These are phyloP conservation scores for Lasioglossum baleicum DNA, from an alignment of 1,140 invertebrate genomes.

Conservation along the genomic window DNA sequence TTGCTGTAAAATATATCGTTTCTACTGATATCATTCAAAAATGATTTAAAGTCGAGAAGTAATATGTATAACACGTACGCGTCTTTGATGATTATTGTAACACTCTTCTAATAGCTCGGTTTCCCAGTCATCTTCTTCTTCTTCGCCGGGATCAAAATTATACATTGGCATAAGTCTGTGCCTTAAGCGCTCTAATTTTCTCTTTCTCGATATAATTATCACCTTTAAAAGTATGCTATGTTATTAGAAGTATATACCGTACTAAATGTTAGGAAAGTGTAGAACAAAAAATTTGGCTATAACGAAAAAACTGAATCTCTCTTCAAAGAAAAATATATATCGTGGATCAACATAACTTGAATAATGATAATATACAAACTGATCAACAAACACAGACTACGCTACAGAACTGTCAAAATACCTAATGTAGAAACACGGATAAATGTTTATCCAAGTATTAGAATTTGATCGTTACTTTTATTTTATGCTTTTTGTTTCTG, in stretches of 20 bases:
- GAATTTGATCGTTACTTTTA: conserved; percentile 19
- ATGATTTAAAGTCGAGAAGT: background rate
- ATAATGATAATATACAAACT: conserved; percentile 13
- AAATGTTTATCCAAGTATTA: conserved; percentile 38
- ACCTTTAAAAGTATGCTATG: conserved; percentile 70
- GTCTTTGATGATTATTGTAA: conserved; percentile 72
- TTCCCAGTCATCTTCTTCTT: conserved; percentile 83
- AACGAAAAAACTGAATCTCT: conserved; percentile 26
- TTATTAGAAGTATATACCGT: background rate
- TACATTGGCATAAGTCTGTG: conserved; percentile 85
- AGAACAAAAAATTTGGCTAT: background rate
- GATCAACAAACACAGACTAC: conserved; percentile 17
- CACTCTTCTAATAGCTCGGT: conserved; percentile 81
- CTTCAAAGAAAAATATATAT: conserved; percentile 4
- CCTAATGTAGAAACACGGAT: conserved; percentile 26
- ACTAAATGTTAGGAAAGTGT: background rate
- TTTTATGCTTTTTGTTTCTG: conserved; percentile 35
- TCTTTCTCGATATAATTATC: conserved; percentile 77
- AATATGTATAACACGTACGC: conserved; percentile 67
- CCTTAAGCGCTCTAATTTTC: conserved; percentile 81
- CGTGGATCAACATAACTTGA: conserved; percentile 20
- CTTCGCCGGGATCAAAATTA: conserved; percentile 84
- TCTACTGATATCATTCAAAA: conserved; percentile 28
- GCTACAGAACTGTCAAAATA: conserved; percentile 33
- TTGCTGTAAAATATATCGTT: conserved; percentile 73